Base-by-base conservation (phyloP, 2,888 invertebrate species). In the Amiota communis region DNA sequence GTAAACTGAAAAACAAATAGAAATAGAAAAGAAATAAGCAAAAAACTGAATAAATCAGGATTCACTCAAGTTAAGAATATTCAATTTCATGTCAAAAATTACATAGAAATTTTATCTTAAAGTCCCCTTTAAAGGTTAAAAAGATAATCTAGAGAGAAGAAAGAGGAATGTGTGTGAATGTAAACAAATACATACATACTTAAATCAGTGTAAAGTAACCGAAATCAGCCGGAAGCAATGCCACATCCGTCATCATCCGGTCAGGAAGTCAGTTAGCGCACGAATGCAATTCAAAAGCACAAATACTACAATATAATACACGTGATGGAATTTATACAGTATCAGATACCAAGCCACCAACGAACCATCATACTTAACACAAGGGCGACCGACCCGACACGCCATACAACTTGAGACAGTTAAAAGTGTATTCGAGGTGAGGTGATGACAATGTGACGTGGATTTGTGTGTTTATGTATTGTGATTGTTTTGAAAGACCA, bases 101-200 rank as follows among this genome's bases (percentile, higher is more conserved):
- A 36, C 0, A 36, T 36, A 36, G 6, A 36, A 36, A 36, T 36
- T 36, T 6, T 0, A 36, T 6, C 36, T 36, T 36, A 36, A 36
- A 36, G 2, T 36, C 36, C 8, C 36, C 8, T 36, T 36, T 36
- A 36, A 36, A 36, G 36, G 36, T 36, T 36, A 36, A 2, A 36
- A 36, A 36, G 6, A 36, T 6, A 36, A 23, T 23, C 23, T n/a
- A 23, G 23, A 23, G 23, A 23, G 23, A 23, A 23, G 6, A 36
- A 23, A 23, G 6, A 36, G 3, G 36, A 36, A 36, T 36, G 36
- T 23, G n/a, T 23, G 23, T 36, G 17, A 69, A 46, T 56, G 36
- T 20, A 74, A 74, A 77, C 68, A 64, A 72, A 72, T 64, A 72
- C 75, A 71, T 56, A 69, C 9, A 67, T 63, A 75, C 46, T 59